Percentiles rank a stretch among this genome's conserved stretches.
Conservation (phyloP, 2,888 invertebrate species). For the Escarpia spicata region DNA sequence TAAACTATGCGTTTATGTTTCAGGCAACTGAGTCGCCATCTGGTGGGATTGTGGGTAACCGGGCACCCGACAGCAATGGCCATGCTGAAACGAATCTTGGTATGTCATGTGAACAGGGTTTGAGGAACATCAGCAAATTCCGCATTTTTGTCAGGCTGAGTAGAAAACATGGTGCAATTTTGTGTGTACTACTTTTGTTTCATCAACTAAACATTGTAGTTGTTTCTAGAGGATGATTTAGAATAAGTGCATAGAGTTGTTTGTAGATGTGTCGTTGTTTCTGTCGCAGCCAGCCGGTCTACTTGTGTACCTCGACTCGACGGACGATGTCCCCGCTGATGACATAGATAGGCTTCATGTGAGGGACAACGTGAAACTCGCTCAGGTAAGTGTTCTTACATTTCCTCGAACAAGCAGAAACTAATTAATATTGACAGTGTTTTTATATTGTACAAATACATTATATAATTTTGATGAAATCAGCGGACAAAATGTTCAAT, state of each 20-base stretch:
- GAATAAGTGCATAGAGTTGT: background rate
- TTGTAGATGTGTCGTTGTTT: background rate
- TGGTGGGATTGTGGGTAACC: conserved; percentile 95
- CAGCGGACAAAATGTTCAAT: background rate
- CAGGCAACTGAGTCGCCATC: conserved; percentile 87
- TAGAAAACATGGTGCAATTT: no score
- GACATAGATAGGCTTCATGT: conserved; percentile 67
- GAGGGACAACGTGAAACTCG: conserved; percentile 94
- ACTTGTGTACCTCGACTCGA: conserved; percentile 86
- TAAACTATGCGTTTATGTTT: conserved; percentile 62
- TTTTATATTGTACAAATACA: background rate
- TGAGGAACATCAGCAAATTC: background rate
- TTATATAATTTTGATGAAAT: background rate
- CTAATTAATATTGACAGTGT: background rate
- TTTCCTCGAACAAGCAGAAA: background rate
- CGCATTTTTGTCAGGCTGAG: no score
- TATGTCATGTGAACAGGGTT: conserved; percentile 65
- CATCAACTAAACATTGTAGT: no score
- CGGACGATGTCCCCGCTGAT: conserved; percentile 81
- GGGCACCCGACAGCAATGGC: conserved; percentile 92
- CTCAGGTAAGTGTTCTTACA: conserved; percentile 70
- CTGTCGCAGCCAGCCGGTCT: conserved; percentile 86
- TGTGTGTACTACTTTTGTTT: no score
- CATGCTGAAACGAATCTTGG: conserved; percentile 86
- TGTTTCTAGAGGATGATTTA: no score